Conservation (phyloP, 2,888 invertebrate genomes). For the Macrophya alboannulata region DNA sequence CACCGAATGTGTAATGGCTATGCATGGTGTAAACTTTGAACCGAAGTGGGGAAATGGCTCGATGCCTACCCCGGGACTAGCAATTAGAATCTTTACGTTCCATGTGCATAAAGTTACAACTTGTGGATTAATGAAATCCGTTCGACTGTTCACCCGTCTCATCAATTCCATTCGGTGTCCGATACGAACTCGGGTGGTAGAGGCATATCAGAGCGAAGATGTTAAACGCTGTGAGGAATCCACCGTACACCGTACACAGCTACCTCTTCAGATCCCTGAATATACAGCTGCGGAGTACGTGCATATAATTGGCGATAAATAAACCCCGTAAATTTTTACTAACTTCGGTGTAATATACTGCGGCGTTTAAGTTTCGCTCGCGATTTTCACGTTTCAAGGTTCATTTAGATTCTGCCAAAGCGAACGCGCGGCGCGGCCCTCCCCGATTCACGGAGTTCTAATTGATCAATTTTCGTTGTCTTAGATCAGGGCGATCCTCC, state of each 20-base stretch:
- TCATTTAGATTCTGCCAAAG: neutral
- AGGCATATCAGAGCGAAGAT: neutral
- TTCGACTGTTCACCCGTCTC: constrained; percentile 29
- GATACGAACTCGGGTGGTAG: neutral
- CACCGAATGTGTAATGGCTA: constrained; percentile 69
- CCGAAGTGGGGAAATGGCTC: constrained; percentile 38
- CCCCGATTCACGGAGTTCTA: neutral
- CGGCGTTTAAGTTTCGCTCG: constrained; percentile 31
- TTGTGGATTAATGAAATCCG: constrained; percentile 21
- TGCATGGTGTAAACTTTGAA: constrained; percentile 66
- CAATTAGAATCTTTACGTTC: neutral
- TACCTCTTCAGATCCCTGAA: neutral
- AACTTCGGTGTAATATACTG: neutral
- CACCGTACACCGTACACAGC: neutral
- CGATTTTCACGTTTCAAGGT: constrained; percentile 48
- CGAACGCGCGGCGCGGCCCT: neutral
- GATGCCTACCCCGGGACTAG: constrained; percentile 27
- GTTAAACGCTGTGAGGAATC: constrained; percentile 23
- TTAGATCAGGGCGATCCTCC: neutral
- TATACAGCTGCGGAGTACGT: neutral
- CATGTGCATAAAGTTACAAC: neutral
- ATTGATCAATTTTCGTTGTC: constrained; percentile 13
- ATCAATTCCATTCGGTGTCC: constrained; percentile 8
- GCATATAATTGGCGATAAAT: constrained; percentile 16
- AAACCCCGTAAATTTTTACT: neutral